A percentile compares a stretch with the other conserved stretches of the same genome.
phyloP scores from a whole-genome alignment of 1,140 invertebrate genomes.

The Epicauta chinensis region DNA sequence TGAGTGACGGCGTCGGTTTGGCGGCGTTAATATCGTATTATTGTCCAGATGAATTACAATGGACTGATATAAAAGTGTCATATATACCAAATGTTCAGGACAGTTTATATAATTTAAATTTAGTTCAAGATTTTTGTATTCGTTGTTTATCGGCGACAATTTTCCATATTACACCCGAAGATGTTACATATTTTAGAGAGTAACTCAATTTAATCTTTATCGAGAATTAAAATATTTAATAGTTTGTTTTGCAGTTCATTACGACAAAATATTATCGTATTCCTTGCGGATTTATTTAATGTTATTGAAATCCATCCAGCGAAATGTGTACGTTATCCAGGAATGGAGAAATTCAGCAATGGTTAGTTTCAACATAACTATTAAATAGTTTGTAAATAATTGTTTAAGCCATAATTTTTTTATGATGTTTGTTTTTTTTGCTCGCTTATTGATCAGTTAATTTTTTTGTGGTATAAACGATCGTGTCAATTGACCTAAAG shows the following conservation, averaged over 20 bases:
- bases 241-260: slow-evolving; percentile 63
- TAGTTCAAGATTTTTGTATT: slow-evolving; percentile 84
- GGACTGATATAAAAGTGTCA: slow-evolving; percentile 46
- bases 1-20: slow-evolving; percentile 88
- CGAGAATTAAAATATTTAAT: background rate
- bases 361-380: slow-evolving; percentile 38
- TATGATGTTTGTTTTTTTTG: slow-evolving; percentile 12
- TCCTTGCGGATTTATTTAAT: slow-evolving; percentile 94
- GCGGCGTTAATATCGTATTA: slow-evolving; percentile 89
- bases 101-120: slow-evolving; percentile 88
- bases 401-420: background rate
- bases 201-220: slow-evolving; percentile 41
- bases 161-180: slow-evolving; percentile 93
- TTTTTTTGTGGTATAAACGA: slow-evolving; percentile 1
- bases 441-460: slow-evolving; percentile 9
- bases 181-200: slow-evolving; percentile 93
- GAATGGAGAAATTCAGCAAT: slow-evolving; percentile 49
- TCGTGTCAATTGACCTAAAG: background rate
- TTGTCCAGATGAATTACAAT: slow-evolving; percentile 80
- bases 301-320: slow-evolving; percentile 90
- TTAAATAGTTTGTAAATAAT: background rate
- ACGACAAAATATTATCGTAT: slow-evolving; percentile 87
- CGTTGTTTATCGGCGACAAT: slow-evolving; percentile 79
- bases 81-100: slow-evolving; percentile 64
- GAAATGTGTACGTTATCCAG: slow-evolving; percentile 77